These are phyloP conservation scores for Sebastes cheni DNA, from an alignment of 2,797 vertebrate genomes.

Conservation along the genomic window DNA sequence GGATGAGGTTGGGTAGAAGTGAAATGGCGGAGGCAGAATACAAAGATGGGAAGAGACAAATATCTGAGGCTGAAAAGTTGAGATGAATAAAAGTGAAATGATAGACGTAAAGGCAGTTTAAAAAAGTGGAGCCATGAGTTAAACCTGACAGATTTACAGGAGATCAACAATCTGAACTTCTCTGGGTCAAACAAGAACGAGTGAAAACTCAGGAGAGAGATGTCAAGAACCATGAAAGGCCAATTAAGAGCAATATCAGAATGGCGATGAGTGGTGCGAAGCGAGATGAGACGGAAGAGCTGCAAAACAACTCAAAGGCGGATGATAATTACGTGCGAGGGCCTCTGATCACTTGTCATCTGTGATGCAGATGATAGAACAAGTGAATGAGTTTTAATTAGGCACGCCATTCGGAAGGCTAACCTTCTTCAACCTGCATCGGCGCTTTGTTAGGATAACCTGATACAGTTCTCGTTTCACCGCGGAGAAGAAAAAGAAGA, in stretches of 20 bases:
- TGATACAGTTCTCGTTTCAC: slow-evolving; percentile 56
- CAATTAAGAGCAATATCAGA: slow-evolving; percentile 61
- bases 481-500: slow-evolving; percentile 36
- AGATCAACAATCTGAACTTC: slow-evolving; percentile 49
- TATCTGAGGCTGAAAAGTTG: background rate
- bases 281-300: slow-evolving; percentile 49
- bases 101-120: background rate
- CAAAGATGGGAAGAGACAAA: slow-evolving; percentile 25
- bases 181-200: slow-evolving; percentile 46
- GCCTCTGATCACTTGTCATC: slow-evolving; percentile 80
- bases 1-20: slow-evolving; percentile 44
- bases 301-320: slow-evolving; percentile 71
- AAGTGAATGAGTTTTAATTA: slow-evolving; percentile 81
- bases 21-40: slow-evolving; percentile 34
- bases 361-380: slow-evolving; percentile 73
- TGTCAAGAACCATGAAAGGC: slow-evolving; percentile 55
- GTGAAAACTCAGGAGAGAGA: slow-evolving; percentile 41
- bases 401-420: slow-evolving; percentile 49
- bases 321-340: slow-evolving; percentile 72
- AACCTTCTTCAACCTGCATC: slow-evolving; percentile 62
- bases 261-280: slow-evolving; percentile 3
- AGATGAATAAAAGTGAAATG: background rate
- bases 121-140: slow-evolving; percentile 15
- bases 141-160: slow-evolving; percentile 45
- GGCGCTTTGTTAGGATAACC: slow-evolving; percentile 58